phyloP scores from a whole-genome alignment of 2,888 invertebrate genomes.

The Platycheirus rosarum region DNA sequence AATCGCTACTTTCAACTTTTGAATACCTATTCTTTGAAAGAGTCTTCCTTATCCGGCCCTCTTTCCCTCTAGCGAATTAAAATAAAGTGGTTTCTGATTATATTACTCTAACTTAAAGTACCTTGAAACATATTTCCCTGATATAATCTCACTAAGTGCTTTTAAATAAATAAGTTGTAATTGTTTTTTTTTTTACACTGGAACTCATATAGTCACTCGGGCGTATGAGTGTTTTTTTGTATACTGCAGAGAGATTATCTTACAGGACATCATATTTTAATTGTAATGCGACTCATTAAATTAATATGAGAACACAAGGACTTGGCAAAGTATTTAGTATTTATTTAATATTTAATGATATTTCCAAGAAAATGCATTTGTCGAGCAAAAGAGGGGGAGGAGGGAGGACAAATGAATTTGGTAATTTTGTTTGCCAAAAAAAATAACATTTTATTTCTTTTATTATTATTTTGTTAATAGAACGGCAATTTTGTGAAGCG shows the following conservation, averaged over 20 bases:
- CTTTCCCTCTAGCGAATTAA: background rate
- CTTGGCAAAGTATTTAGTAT: constrained; percentile 5
- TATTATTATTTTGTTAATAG: background rate
- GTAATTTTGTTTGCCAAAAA: background rate
- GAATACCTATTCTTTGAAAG: background rate
- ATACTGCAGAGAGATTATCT: constrained; percentile 4
- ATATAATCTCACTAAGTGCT: constrained; percentile 34
- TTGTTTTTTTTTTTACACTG: background rate
- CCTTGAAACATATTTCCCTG: constrained; percentile 16
- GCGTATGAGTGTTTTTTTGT: constrained; percentile 27
- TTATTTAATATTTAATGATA: constrained; percentile 5
- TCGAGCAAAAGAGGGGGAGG: too few relatives aligned
- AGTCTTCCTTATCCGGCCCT: background rate
- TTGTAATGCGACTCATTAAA: constrained; percentile 29
- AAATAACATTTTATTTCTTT: background rate
- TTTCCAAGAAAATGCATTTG: constrained; percentile 1
- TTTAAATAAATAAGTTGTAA: constrained; percentile 9
- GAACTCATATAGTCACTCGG: constrained; percentile 1
- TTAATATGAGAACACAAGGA: constrained; percentile 10
- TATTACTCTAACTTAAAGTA: constrained; percentile 25
- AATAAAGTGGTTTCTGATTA: constrained; percentile 17
- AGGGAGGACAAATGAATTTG: background rate
- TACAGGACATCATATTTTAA: constrained; percentile 24
- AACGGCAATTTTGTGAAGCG: background rate
- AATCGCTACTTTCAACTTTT: background rate